Evolutionary conservation across 1,140 invertebrate genomes (phyloP), one percentile per base, ranked within the genome.

Genomic region (Luehdorfia chinensis): DNA sequence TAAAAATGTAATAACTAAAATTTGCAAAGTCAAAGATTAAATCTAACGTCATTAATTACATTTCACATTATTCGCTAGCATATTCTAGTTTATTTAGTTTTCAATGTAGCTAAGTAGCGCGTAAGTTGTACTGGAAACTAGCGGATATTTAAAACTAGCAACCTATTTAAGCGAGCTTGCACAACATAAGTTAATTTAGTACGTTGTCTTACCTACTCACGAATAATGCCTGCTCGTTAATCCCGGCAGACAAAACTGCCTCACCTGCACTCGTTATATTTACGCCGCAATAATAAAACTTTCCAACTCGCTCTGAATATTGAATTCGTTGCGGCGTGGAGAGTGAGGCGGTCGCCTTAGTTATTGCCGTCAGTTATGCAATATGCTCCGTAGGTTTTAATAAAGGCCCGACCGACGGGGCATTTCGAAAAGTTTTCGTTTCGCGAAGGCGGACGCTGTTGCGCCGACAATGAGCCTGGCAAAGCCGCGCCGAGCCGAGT

Each of bases 241-340:
- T 84, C 75, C 71, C 74, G 39, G 55, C 71, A 77, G 76, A 77
- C 73, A 69, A 62, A 68, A 73, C 67, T 62, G 70, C 52, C 70
- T 84, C 79, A 81, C 80, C 77, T 81, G 75, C 69, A 78, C 76
- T 84, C 76, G 77, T 84, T 80, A 84, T 84, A 81, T 84, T 81
- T 84, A 84, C 64, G 74, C 77, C 70, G 77, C 75, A 79, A 84
- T 84, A 84, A 84, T 81, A 84, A 84, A 84, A 84, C 68, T 84
- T 84, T 68, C 65, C 77, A 74, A 79, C 79, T 75, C 73, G 50
- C 59, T 72, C 54, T 76, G 77, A 84, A 84, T 84, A 84, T 84
- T 84, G 80, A 79, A 84, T 81, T 64, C 67, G 72, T 66, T 73
- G 69, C 60, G 66, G 75, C 59, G 53, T 61, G 44, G 51, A 64